These are phyloP conservation scores for Dasysyrphus tricinctus DNA, from an alignment of 2,888 invertebrate species.

Conservation along the genomic window DNA sequence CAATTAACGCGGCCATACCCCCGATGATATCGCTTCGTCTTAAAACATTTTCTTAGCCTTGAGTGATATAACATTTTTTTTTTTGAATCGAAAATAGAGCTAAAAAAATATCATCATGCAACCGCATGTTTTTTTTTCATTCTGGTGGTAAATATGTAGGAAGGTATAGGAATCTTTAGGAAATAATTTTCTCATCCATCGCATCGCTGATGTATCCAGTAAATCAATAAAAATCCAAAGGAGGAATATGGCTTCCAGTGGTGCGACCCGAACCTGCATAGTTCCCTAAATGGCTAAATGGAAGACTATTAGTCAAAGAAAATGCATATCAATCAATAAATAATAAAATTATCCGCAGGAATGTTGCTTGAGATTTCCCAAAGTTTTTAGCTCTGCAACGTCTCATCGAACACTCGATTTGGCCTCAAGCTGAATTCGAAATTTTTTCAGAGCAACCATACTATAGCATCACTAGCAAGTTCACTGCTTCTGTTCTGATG, in stretches of 20 bases:
- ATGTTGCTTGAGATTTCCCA: slow-evolving; percentile 66
- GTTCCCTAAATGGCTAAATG: slow-evolving; percentile 59
- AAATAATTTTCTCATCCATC: slow-evolving; percentile 24
- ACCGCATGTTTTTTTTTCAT: neutral
- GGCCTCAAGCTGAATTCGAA: slow-evolving; percentile 64
- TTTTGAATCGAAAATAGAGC: slow-evolving; percentile 7
- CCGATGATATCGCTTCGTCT: slow-evolving; percentile 68
- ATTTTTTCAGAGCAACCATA: slow-evolving; percentile 47
- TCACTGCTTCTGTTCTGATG: slow-evolving; percentile 70
- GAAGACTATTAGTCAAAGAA: slow-evolving; percentile 73
- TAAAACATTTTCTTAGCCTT: slow-evolving; percentile 70
- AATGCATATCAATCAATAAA: slow-evolving; percentile 75
- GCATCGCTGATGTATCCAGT: slow-evolving; percentile 2
- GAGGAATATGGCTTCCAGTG: slow-evolving; percentile 56
- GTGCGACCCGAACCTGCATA: slow-evolving; percentile 47
- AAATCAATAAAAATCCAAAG: slow-evolving; percentile 29
- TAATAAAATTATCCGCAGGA: slow-evolving; percentile 70
- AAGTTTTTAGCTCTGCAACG: slow-evolving; percentile 33
- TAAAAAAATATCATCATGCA: slow-evolving; percentile 18
- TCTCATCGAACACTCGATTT: slow-evolving; percentile 41
- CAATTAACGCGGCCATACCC: slow-evolving; percentile 75
- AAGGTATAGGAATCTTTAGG: neutral
- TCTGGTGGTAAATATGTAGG: neutral
- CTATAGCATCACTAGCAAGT: slow-evolving; percentile 20
- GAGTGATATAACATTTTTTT: slow-evolving; percentile 57